Base-by-base conservation (phyloP, 2,888 invertebrate genomes). In the Platynereis dumerilii region DNA sequence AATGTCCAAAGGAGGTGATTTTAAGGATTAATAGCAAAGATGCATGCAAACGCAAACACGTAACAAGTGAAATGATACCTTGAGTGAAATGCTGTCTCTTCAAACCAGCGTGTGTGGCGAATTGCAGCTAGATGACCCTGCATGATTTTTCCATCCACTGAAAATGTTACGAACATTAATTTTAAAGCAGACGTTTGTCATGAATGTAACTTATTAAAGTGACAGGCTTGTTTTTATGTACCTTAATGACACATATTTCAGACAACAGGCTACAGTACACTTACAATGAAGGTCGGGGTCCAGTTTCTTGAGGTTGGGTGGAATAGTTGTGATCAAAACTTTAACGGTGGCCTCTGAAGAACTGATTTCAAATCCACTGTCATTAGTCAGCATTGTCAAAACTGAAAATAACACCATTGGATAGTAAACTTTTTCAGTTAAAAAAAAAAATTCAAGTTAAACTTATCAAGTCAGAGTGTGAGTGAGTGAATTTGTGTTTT, bases 31-130 rank as follows among this genome's bases (percentile, higher is more conserved):
- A n/a, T n/a, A n/a, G n/a, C n/a, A n/a, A n/a, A n/a, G n/a, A n/a
- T n/a, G n/a, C n/a, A n/a, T n/a, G n/a, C n/a, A n/a, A n/a, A n/a
- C n/a, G n/a, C n/a, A n/a, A n/a, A n/a, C n/a, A n/a, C n/a, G n/a
- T n/a, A n/a, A n/a, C n/a, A n/a, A n/a, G n/a, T n/a, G n/a, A n/a
- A n/a, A 34, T 12, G 12, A 7, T 34, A 34, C 78, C 79, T 94
- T 3, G 96, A 96, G 84, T 97, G 96, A 81, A 94, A 95, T 0
- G 95, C 96, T 80, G 96, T 96, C 83, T 97, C 97, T 81, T 97
- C 97, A 83, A 97, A 97, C 98, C 98, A 99, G 29, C 96, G 90
- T 66, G 94, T 93, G 84, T 98, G 98, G 28, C 96, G 88, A 69
- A 98, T 95, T 0, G 96, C 94, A 0, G 95, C 93, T 78, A 96